Conservation (phyloP, 2,888 invertebrate species). For the Perizoma affinitatum region DNA sequence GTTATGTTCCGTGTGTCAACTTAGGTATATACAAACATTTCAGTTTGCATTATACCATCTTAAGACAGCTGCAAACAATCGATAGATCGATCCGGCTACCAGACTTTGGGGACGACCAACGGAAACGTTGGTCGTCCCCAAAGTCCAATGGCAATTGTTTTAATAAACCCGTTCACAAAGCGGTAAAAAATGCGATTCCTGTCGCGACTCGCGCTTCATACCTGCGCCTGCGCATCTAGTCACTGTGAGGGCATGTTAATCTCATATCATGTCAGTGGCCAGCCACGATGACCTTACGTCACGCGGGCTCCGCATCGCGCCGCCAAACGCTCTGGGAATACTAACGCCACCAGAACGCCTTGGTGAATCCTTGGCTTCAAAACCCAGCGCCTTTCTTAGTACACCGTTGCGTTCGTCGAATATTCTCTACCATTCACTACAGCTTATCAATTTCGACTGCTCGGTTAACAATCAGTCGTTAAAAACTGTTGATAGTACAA, state of each 20-base stretch:
- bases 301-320: constrained; percentile 71
- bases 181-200: too few relatives aligned
- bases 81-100: too few relatives aligned
- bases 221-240: too few relatives aligned
- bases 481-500: constrained; percentile 23
- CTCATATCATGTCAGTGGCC: constrained; percentile 75
- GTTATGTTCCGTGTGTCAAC: too few relatives aligned
- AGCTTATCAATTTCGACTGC: constrained; percentile 38
- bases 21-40: too few relatives aligned
- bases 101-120: too few relatives aligned
- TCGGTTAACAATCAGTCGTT: constrained; percentile 30
- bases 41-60: too few relatives aligned
- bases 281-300: constrained; percentile 78
- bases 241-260: constrained; percentile 56
- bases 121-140: too few relatives aligned
- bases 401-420: constrained; percentile 55
- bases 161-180: too few relatives aligned
- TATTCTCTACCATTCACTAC: constrained; percentile 53
- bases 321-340: constrained; percentile 74
- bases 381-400: constrained; percentile 82
- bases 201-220: too few relatives aligned
- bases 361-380: constrained; percentile 84
- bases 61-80: too few relatives aligned
- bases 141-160: too few relatives aligned
- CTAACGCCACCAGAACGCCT: constrained; percentile 79